Base-by-base conservation (phyloP, 2,888 invertebrate genomes). In the Conchocele bisecta region DNA sequence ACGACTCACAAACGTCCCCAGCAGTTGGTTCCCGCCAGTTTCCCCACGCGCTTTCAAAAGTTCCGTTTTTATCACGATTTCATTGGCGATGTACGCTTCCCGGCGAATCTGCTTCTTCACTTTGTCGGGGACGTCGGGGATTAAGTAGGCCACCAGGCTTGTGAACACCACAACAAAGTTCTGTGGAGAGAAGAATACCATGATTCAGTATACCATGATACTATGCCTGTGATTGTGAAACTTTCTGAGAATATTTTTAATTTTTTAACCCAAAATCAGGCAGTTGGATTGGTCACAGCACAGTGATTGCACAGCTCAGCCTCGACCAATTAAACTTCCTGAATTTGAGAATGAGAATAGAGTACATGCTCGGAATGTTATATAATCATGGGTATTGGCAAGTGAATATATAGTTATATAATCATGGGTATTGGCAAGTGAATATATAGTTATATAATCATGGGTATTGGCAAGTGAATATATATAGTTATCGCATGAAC, bases 101-200 rank as follows among this genome's bases (percentile, higher is more conserved):
- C 97, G 94, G 15, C 96, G 93, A 44, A 98, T 97, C 90, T 95
- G 94, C 90, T 97, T 96, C 69, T 95, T 94, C 59, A 99, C 93
- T 81, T 95, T 94, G 35, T 93, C 93, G 1, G 97, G 96, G 92
- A 98, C 95, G 92, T 98, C 97, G 24, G 98, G 98, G 84, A 99
- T 98, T 78, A 96, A 94, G 96, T 97, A 98, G 60, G 95, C 94
- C 20, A 98, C 95, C 56, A 97, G 91, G 86, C 97, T 96, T 93
- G 97, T 97, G 59, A 97, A 94, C 53, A 97, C 91, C 20, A 97
- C 96, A 31, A 98, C 97, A 57, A 97, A 93, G 92, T 98, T 98
- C 97, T 98, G 92, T 11, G 92, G n/a, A n/a, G n/a, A 92, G 73
- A 20, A 26, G 51, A 42, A 60, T 0, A n/a, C 20, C 20, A 41